phyloP scores from a whole-genome alignment of 2,888 invertebrate genomes.

The Eupithecia abbreviata region DNA sequence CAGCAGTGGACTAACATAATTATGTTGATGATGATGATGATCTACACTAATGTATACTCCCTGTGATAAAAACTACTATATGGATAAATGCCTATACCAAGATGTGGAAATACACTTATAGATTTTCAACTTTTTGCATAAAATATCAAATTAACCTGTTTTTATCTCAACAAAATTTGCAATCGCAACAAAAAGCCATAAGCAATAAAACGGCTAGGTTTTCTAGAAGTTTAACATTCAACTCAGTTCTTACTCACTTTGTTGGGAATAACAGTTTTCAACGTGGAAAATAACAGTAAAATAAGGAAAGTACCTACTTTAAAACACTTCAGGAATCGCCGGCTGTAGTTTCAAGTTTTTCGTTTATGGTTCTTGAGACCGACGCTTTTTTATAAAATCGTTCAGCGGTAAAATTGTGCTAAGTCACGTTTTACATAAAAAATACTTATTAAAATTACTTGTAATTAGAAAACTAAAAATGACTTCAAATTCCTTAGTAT shows the following conservation, averaged over 20 bases:
- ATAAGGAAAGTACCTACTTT: conserved; percentile 11
- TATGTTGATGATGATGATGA: no score
- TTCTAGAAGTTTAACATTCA: conserved; percentile 12
- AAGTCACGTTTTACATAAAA: no score
- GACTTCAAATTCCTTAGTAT: no score
- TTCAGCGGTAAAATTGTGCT: background rate
- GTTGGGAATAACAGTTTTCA: conserved; percentile 16
- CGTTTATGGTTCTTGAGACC: conserved; percentile 7
- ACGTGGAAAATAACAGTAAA: conserved; percentile 19
- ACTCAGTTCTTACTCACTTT: conserved; percentile 18
- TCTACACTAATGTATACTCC: no score
- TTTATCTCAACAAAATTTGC: background rate
- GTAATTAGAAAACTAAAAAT: no score
- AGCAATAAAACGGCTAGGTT: conserved; percentile 4
- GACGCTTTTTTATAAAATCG: background rate
- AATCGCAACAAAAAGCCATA: background rate
- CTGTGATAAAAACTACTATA: no score
- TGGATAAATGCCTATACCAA: no score
- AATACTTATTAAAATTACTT: no score
- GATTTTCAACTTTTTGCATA: background rate
- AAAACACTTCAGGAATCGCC: conserved; percentile 15
- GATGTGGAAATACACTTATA: no score
- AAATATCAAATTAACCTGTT: background rate
- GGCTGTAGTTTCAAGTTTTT: conserved; percentile 4
- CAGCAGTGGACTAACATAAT: no score